Base-by-base conservation (phyloP, 1,140 invertebrate species). In the Ceratina australensis region DNA sequence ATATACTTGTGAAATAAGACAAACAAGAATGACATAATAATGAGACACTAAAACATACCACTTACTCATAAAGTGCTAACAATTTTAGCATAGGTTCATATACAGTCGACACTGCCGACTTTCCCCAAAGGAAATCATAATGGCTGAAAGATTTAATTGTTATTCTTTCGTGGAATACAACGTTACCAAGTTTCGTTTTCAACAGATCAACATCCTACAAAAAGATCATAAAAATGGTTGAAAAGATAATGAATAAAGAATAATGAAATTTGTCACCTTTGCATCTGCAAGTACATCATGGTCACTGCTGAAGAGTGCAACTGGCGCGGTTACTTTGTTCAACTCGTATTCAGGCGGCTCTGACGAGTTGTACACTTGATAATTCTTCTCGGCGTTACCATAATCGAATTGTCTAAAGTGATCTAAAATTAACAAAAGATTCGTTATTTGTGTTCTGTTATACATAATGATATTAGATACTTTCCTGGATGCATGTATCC, bases 271-370 rank as follows among this genome's bases (percentile, higher is more conserved):
- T 5, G 18, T 7, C 88, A 93, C 94, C 52, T 88, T 87, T 1
- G 94, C 91, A 60, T 92, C 87, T 3, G 94, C 92, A 7, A 95
- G 82, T 93, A 93, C 94, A 83, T 96, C 96, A 26, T 94, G 93
- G 10, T 93, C 89, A 33, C 94, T 94, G 80, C 93, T 95, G 79
- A 95, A 95, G 1, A 96, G 80, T 0, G 93, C 94, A 1, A 95
- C 92, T 18, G 95, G 96, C 18, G 93, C 90, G 13, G 84, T 92
- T 7, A 96, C 93, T 64, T 93, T 94, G 50, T 92, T 87, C 2
- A 95, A 80, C 22, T 92, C 80, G 82, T 96, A 96, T 7, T 90
- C 89, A 0, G 95, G 96, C 15, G 95, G 95, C 22, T 84, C 88
- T 1, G 88, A 69, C 67, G 91, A 89, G 72, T 90, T 87, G 69